Conservation (phyloP, 2,113 vertebrate genomes). For the Hydropotes inermis region DNA sequence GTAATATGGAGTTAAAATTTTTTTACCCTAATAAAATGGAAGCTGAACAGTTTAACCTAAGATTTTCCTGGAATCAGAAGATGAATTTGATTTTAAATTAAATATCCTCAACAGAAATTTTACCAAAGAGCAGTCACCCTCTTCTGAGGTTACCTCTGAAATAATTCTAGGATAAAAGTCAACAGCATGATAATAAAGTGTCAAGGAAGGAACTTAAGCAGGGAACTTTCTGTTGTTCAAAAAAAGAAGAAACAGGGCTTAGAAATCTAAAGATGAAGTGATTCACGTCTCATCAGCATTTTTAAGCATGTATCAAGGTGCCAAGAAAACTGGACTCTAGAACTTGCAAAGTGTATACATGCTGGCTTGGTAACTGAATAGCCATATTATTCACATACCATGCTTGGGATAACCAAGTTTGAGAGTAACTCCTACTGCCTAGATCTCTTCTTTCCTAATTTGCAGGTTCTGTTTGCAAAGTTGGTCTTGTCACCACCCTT, state of each 20-base stretch:
- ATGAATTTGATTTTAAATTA: constrained; percentile 1
- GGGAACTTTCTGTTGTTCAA: not conserved
- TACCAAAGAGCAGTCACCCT: not conserved
- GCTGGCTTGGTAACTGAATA: not conserved
- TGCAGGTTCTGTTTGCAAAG: not conserved
- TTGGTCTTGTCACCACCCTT: not conserved
- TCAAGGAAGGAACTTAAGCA: not conserved
- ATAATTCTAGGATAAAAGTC: not conserved
- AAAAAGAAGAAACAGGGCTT: not conserved
- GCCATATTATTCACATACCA: not conserved
- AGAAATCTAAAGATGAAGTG: not conserved
- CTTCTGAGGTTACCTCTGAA: not conserved
- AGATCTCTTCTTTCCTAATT: not conserved
- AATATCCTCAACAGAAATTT: not conserved
- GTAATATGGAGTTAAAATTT: not conserved
- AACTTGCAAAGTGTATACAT: not conserved
- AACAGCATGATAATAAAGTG: not conserved
- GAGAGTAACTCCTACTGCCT: not conserved
- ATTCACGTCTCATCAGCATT: not conserved
- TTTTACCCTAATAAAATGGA: not conserved
- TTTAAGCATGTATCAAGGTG: not conserved
- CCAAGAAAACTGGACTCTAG: not conserved
- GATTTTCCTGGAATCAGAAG: not conserved
- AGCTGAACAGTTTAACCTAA: not conserved
- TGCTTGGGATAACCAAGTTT: not conserved